phyloP scores from a whole-genome alignment of 2,113 vertebrate genomes.

The Sardina pilchardus region DNA sequence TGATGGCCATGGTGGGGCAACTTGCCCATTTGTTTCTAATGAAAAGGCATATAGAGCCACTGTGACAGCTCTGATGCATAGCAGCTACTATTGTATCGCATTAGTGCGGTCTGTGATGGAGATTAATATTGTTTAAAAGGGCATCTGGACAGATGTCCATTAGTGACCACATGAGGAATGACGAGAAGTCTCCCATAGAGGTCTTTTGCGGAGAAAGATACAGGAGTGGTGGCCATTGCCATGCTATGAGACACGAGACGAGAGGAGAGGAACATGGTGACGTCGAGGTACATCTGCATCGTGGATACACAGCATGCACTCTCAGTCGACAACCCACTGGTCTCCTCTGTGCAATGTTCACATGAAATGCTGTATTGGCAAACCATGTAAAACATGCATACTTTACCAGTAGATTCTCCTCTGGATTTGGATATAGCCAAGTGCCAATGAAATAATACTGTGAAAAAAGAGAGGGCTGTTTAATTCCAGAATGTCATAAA shows the following conservation, averaged over 20 bases:
- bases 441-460: background rate
- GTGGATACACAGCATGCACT: background rate
- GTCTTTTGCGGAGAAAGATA: background rate
- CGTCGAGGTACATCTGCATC: background rate
- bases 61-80: constrained; percentile 11
- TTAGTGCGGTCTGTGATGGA: background rate
- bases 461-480: background rate
- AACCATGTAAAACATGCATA: no score
- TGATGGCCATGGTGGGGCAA: background rate
- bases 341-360: background rate
- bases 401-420: background rate
- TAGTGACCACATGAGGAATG: background rate
- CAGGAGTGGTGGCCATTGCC: background rate
- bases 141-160: background rate
- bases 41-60: background rate
- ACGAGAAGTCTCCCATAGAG: background rate
- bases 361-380: background rate
- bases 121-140: background rate
- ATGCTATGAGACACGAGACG: no score
- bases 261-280: background rate
- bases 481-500: background rate
- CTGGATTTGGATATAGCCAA: background rate
- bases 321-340: background rate
- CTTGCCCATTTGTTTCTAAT: background rate
- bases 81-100: background rate